These are phyloP conservation scores for Apantesis nais DNA, from an alignment of 2,888 invertebrate genomes.

Conservation along the genomic window DNA sequence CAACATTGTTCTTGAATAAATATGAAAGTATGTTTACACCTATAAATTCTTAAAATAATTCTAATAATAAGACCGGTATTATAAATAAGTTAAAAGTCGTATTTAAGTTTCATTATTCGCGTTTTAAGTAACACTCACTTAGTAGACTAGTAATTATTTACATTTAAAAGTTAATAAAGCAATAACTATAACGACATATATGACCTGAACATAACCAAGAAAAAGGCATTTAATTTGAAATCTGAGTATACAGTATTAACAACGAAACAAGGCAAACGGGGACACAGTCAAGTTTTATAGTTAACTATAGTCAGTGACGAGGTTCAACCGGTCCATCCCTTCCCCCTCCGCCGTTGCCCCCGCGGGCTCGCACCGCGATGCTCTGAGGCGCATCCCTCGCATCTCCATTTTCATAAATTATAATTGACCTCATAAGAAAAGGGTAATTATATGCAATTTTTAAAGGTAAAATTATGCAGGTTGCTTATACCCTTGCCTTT, in stretches of 20 bases:
- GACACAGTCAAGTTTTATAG: constrained; percentile 60
- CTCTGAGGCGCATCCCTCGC: constrained; percentile 67
- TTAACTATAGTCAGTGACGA: constrained; percentile 56
- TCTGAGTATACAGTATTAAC: constrained; percentile 49
- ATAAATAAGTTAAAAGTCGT: neutral
- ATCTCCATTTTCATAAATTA: constrained; percentile 61
- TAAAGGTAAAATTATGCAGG: constrained; percentile 9
- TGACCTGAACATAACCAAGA: constrained; percentile 15
- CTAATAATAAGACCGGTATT: neutral
- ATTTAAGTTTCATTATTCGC: too few relatives aligned
- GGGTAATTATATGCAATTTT: constrained; percentile 5
- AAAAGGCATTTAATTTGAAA: constrained; percentile 39
- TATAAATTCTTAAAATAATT: neutral
- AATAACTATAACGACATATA: too few relatives aligned
- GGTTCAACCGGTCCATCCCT: constrained; percentile 64
- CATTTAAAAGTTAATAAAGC: neutral
- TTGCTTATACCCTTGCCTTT: neutral
- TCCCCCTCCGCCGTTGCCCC: constrained; percentile 32
- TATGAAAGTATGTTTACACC: neutral
- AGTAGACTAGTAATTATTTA: neutral
- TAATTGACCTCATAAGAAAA: constrained; percentile 44
- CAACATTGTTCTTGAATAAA: neutral
- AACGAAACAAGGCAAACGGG: constrained; percentile 69
- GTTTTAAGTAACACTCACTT: neutral
- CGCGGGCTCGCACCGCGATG: constrained; percentile 51